phyloP scores from a whole-genome alignment of 2,113 vertebrate genomes.

The Sclerurus mexicanus region DNA sequence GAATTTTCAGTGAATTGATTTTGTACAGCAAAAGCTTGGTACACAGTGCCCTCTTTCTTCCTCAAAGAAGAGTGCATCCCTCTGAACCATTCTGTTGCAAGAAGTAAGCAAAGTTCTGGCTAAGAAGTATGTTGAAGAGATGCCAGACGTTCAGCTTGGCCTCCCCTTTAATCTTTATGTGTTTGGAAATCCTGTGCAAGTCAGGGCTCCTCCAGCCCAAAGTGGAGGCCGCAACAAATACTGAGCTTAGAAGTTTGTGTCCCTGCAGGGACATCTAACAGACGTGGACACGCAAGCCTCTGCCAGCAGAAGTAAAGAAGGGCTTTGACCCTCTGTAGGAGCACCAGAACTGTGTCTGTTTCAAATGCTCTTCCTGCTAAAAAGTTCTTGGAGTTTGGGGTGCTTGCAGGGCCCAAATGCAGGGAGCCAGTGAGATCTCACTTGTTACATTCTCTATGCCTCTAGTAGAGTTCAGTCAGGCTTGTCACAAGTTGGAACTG shows the following conservation, averaged over 20 bases:
- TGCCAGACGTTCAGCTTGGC: not conserved
- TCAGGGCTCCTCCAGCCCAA: not conserved
- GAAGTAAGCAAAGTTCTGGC: not conserved
- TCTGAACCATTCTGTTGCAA: not conserved
- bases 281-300: not conserved
- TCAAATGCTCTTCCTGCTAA: not conserved
- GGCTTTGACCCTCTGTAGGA: not conserved
- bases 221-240: not conserved
- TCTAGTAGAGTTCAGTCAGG: not conserved
- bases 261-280: not conserved
- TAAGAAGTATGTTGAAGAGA: not conserved
- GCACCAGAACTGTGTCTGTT: not conserved
- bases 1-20: not conserved
- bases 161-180: not conserved
- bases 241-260: not conserved
- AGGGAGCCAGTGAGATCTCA: not conserved
- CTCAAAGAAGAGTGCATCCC: constrained; percentile 17
- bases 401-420: not conserved
- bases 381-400: not conserved
- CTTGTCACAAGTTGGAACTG: not conserved
- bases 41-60: constrained; percentile 65
- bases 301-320: not conserved
- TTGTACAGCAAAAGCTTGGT: constrained; percentile 30
- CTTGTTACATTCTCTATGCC: not conserved
- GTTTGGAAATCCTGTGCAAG: constrained; percentile 25